Conservation (phyloP, 1,140 invertebrate species). For the Lasioglossum albipes region DNA sequence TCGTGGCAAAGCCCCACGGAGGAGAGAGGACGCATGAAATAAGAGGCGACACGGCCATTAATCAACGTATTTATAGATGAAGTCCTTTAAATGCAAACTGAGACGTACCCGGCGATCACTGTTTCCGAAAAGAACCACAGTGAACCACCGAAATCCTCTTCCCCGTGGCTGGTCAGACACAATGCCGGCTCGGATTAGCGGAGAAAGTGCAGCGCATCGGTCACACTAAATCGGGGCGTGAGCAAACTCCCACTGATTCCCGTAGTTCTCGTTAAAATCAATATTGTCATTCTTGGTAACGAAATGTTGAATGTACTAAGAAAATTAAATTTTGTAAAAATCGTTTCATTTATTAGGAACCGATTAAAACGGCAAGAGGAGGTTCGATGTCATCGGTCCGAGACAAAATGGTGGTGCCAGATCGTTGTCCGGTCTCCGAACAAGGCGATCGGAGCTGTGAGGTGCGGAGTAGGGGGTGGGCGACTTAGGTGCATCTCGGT, state of each 20-base stretch:
- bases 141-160: background rate
- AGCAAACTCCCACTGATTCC: background rate
- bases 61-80: slow-evolving; percentile 48
- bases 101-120: slow-evolving; percentile 9
- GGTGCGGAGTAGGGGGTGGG: slow-evolving; percentile 14
- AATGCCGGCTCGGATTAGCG: background rate
- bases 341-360: too few species aligned
- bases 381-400: slow-evolving; percentile 27
- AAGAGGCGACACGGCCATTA: slow-evolving; percentile 28
- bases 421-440: slow-evolving; percentile 38
- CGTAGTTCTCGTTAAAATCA: background rate
- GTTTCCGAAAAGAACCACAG: background rate
- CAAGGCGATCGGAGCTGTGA: slow-evolving; percentile 30
- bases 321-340: too few species aligned
- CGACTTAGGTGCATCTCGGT: slow-evolving; percentile 65
- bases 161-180: background rate
- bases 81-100: slow-evolving; percentile 23
- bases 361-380: background rate
- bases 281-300: background rate
- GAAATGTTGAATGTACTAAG: too few species aligned
- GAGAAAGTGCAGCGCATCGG: too few species aligned
- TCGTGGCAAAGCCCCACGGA: background rate
- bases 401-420: slow-evolving; percentile 31
- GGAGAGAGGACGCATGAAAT: slow-evolving; percentile 22
- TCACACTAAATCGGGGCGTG: background rate